These are phyloP conservation scores for Mugil cephalus DNA, from an alignment of 2,113 vertebrate species.

Conservation along the genomic window DNA sequence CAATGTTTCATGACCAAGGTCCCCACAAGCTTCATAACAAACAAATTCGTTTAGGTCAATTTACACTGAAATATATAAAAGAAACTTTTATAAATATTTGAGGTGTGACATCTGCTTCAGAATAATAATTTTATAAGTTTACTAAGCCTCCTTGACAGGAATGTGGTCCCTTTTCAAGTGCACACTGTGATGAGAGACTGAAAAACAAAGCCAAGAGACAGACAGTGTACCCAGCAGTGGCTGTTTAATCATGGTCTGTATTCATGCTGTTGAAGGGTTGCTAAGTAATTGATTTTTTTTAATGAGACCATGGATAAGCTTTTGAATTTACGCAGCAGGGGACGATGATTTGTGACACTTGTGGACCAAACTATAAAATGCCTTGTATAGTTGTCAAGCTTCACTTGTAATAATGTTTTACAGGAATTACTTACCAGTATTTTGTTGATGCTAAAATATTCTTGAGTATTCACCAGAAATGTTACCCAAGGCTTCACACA, in stretches of 20 bases:
- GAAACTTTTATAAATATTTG: constrained; percentile 8
- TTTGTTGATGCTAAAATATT: constrained; percentile 20
- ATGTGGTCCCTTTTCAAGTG: constrained; percentile 52
- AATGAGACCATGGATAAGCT: constrained; percentile 54
- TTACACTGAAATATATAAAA: too few species aligned
- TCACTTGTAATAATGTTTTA: constrained; percentile 3
- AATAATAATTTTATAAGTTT: constrained; percentile 25
- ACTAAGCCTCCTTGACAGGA: constrained; percentile 52
- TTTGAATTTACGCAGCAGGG: constrained; percentile 59
- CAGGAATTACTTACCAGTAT: constrained; percentile 15
- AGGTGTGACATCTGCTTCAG: background rate
- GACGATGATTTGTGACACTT: constrained; percentile 55
- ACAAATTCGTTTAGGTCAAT: constrained; percentile 24
- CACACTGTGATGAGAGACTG: constrained; percentile 46
- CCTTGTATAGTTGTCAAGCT: constrained; percentile 22
- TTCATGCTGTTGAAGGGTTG: constrained; percentile 48
- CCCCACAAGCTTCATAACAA: constrained; percentile 33
- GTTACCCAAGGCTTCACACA: constrained; percentile 14
- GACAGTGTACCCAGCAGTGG: constrained; percentile 52
- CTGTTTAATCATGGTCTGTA: constrained; percentile 57
- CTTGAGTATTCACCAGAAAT: constrained; percentile 22
- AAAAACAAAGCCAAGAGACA: constrained; percentile 65
- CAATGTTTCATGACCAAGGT: constrained; percentile 14
- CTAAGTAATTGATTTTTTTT: constrained; percentile 66
- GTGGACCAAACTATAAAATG: constrained; percentile 40